A percentile compares a stretch with the other conserved stretches of the same genome.
These are phyloP conservation scores for Liposcelis brunnea DNA, from an alignment of 2,888 invertebrate species.

Conservation along the genomic window DNA sequence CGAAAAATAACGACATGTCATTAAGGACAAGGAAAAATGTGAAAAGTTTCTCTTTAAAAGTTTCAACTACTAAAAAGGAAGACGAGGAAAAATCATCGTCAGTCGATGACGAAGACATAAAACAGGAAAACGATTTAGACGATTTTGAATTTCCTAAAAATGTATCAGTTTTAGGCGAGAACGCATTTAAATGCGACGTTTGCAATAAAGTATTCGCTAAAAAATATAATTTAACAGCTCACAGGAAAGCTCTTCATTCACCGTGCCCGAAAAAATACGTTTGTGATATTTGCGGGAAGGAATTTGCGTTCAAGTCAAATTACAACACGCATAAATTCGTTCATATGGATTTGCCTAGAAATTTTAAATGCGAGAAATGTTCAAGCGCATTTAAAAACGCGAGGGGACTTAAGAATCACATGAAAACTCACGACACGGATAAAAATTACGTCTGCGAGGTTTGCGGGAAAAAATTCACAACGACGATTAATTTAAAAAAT, in stretches of 20 bases:
- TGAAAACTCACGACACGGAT: conserved; percentile 3
- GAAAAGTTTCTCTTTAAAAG: no score
- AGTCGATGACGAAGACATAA: no score
- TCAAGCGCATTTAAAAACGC: background rate
- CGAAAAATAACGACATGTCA: no score
- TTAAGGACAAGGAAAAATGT: no score
- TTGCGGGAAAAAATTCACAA: conserved; percentile 15
- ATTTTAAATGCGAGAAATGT: background rate
- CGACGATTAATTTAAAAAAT: conserved; percentile 12
- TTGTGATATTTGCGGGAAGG: conserved; percentile 7
- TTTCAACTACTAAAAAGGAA: no score
- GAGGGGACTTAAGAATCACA: background rate
- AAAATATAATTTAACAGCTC: conserved; percentile 3
- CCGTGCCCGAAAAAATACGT: conserved; percentile 1
- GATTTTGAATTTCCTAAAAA: no score
- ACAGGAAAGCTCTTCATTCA: background rate
- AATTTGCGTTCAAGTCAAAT: conserved; percentile 4
- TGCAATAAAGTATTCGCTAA: conserved; percentile 1
- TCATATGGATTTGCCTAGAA: conserved; percentile 2
- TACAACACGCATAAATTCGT: conserved; percentile 4
- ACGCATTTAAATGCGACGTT: no score
- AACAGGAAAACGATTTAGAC: no score
- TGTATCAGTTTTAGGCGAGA: no score
- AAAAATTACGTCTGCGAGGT: conserved; percentile 12
- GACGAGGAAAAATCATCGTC: no score